Base-by-base conservation (phyloP, 2,888 invertebrate genomes). In the Allophyes oxyacanthae region DNA sequence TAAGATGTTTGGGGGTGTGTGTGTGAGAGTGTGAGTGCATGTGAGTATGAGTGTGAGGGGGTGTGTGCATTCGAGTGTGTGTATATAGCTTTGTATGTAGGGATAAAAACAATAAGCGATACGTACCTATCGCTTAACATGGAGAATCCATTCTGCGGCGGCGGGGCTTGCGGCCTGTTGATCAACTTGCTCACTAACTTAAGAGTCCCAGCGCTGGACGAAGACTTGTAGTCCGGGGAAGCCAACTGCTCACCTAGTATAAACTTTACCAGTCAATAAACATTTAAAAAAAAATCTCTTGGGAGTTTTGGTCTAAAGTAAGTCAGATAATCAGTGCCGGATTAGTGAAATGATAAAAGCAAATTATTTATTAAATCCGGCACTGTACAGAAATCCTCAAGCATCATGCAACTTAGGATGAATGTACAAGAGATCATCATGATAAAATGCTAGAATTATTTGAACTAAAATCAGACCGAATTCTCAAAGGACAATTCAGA, bases 181-280 rank as follows among this genome's bases (percentile, higher is more conserved):
- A 94, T 72, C 13, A 94, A 81, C 69, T 94, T 94, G 79, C 84
- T 84, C 11, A 87, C 88, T 57, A 94, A 65, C 67, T 87, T 87
- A 28, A 94, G 72, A 0, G 85, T 75, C 0, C 76, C 56, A 44
- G 69, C 37, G 0, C 59, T 38, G 0, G 76, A 70, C 0, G 85
- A 64, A 0, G 84, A 79, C 75, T 92, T 92, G 71, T 91, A 89
- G 0, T 92, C 93, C 0, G 92, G 90, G 0, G 94, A 92, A 2
- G 87, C 78, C 0, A 86, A 70, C 45, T 87, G 88, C 37, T 92
- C 92, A 34, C 80, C 91, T 91, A 61, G 0, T 5, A 44, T 28
- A 37, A 8, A 52, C 10, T 33, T 5, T 0, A 30, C 4, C 8
- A 1, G 28, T 52, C 9, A 44, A 37, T 30, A 8, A 40, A 25